These are phyloP conservation scores for Motacilla alba DNA, from an alignment of 2,113 vertebrate genomes.

Conservation along the genomic window DNA sequence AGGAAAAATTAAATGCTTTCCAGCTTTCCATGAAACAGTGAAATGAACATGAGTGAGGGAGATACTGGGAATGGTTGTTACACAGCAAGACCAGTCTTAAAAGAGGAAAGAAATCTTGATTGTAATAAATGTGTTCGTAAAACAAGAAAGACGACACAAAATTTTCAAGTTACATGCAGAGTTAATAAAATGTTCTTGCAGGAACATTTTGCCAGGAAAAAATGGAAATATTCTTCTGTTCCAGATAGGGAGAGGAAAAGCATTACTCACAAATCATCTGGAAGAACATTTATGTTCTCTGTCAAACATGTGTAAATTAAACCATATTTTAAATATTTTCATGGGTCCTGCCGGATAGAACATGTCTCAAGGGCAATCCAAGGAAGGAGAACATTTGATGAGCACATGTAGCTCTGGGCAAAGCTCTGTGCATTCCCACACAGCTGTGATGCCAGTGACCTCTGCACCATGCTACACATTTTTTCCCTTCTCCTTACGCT, in stretches of 20 bases:
- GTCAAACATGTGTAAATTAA: conserved; percentile 10
- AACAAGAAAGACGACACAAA: neutral
- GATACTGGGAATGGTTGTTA: neutral
- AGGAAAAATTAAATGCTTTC: neutral
- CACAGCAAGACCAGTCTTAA: neutral
- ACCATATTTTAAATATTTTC: neutral
- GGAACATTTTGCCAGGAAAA: neutral
- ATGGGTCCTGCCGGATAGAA: neutral
- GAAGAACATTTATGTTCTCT: neutral
- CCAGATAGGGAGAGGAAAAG: neutral
- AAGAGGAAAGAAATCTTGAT: neutral
- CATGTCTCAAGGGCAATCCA: neutral
- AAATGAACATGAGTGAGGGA: neutral
- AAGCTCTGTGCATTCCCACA: neutral
- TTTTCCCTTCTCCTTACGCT: neutral
- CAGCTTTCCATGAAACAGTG: neutral
- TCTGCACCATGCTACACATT: neutral
- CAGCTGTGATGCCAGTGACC: neutral
- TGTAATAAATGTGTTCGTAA: neutral
- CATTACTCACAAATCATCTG: neutral
- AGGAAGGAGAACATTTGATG: conserved; percentile 6
- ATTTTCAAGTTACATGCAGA: neutral
- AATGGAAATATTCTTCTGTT: neutral
- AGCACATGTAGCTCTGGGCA: neutral
- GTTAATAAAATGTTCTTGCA: neutral